Evolutionary conservation across 2,113 vertebrate genomes (phyloP), one percentile per base, ranked within the genome.

Genomic region (Paratilapia polleni): DNA sequence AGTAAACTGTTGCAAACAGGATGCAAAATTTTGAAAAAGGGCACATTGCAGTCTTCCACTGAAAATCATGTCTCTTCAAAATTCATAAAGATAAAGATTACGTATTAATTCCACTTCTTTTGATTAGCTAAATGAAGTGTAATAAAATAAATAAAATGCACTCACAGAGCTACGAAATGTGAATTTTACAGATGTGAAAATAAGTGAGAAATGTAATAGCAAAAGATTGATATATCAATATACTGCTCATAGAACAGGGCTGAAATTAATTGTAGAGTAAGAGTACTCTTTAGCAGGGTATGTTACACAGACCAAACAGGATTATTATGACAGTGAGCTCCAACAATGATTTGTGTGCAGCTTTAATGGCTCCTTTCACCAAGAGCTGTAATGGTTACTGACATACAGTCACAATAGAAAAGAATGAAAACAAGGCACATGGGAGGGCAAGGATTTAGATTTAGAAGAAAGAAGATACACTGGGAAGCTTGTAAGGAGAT

Each of bases 391-490:
- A 89, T 81, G 38, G 77, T 80, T 31, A 14, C 58, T 75, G 79
- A 83, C 36, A 91, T n/a, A 26, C 47, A 81, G 84, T 83, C 64
- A 70, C 74, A 84, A 68, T 31, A 78, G 76, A 56, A 81, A 84
- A 93, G 84, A 83, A 86, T 62, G 68, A 80, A 59, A 79, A 83
- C 24, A 59, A 47, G 56, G 41, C 84, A 77, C 38, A 58, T 4
- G 64, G 87, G 78, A 80, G 26, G 61, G 78, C 9, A 54, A 49
- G 38, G 20, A 87, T 88, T 86, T 85, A 62, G 64, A 74, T 81
- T 73, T 56, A 11, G 61, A 68, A 58, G 88, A 88, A 94, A 93
- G 82, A 62, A 38, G 90, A 93, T 94, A 94, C 68, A 13, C 87
- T 94, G 91, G 88, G 92, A 93, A 91, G 76, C 52, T 59, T 14